A percentile compares a stretch with the other conserved stretches of the same genome.
phyloP scores from a whole-genome alignment of 2,113 vertebrate genomes.

The Hyperopisus bebe region DNA sequence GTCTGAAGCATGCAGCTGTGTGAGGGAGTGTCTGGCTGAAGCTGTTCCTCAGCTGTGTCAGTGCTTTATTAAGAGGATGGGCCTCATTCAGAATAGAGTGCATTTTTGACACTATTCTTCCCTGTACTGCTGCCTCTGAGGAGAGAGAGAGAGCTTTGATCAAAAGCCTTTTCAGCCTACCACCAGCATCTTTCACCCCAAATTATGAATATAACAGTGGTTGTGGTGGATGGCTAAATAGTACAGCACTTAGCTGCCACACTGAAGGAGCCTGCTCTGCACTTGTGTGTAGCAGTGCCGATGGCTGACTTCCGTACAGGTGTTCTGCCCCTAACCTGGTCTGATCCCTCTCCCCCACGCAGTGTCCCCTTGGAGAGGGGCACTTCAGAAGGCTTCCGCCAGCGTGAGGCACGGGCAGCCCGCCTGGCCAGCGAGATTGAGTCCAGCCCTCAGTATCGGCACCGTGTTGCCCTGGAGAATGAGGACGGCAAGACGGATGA shows the following conservation, averaged over 20 bases:
- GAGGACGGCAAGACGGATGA: slow-evolving; percentile 80
- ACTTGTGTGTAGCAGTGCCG: background rate
- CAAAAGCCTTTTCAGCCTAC: background rate
- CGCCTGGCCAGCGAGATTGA: slow-evolving; percentile 83
- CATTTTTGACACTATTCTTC: background rate
- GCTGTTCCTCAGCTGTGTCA: background rate
- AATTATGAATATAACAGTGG: background rate
- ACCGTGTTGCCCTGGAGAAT: slow-evolving; percentile 74
- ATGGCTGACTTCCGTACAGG: background rate
- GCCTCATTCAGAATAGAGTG: background rate
- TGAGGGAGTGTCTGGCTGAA: background rate
- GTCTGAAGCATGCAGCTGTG: background rate
- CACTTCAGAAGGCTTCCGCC: slow-evolving; percentile 72
- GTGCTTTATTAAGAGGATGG: background rate
- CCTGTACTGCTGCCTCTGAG: background rate
- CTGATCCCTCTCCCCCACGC: background rate
- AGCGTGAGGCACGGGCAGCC: slow-evolving; percentile 75
- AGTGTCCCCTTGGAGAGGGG: slow-evolving; percentile 81
- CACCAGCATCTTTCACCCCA: background rate
- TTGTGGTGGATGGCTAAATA: background rate
- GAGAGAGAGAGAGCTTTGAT: background rate
- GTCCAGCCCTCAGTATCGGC: slow-evolving; percentile 77
- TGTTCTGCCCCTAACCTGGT: background rate
- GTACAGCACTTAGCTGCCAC: background rate
- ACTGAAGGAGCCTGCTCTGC: background rate